Evolutionary conservation across 2,797 vertebrate genomes (phyloP), one percentile per base, ranked within the genome.

Genomic region (Sebastes minor): DNA sequence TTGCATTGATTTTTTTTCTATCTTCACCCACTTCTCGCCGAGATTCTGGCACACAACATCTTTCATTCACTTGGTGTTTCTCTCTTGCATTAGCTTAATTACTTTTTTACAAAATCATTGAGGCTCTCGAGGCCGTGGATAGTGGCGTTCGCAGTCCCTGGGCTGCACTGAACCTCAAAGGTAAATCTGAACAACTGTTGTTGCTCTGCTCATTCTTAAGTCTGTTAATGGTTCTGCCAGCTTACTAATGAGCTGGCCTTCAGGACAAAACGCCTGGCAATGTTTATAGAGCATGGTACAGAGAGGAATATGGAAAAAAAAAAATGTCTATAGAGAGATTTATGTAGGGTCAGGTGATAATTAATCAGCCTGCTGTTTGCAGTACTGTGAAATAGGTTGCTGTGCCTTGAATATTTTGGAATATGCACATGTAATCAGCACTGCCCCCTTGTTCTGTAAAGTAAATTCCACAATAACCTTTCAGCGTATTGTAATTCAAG

Each of bases 241-340:
- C 87, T 86, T 87, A 85, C 85, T 87, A 92, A 94, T 86, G 89
- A 91, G 81, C 78, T 83, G 74, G 72, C 76, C 72, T 74, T 28
- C 30, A 82, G 74, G 75, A 91, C 83, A 82, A 86, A 90, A 80
- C 33, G 46, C 84, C 86, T 52, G 46, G 25, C n/a, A 23, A 74
- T 83, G 77, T 92, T 90, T 89, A 83, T 72, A 52, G 57, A 80
- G 52, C 23, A 71, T 14, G 14, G 20, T 61, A 82, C 71, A 57
- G 71, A 76, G 74, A 63, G n/a, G 42, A 85, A 75, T 49, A 80
- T 75, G 52, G 77, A 74, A 75, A 74, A 49, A 49, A 46, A 60
- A 64, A 77, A 74, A 65, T 49, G 61, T 76, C 67, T 33, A 28
- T 42, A 61, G 63, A 68, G 57, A 82, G 83, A 85, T 78, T 62